phyloP scores from a whole-genome alignment of 2,113 vertebrate species.

The western clawed frog (Xenopus tropicalis) region DNA sequence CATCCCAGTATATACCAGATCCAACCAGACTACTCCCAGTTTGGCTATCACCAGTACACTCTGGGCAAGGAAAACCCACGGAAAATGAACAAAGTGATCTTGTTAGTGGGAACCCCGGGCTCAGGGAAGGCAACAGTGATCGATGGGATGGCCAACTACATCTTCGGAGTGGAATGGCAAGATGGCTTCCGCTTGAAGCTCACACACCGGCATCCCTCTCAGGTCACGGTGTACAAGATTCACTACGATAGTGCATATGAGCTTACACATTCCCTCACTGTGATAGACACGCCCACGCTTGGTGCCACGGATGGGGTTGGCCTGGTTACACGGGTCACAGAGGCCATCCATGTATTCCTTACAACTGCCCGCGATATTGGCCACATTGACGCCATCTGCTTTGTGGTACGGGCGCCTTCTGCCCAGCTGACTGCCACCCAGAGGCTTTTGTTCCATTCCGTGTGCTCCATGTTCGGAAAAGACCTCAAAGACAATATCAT shows the following conservation, averaged over 20 bases:
- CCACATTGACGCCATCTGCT: slow-evolving; percentile 49
- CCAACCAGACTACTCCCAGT: no score
- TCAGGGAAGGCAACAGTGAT: slow-evolving; percentile 49
- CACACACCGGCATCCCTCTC: slow-evolving; percentile 41
- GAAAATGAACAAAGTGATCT: slow-evolving; percentile 43
- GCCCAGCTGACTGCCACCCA: slow-evolving; percentile 27
- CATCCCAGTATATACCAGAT: background rate
- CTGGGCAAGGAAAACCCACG: slow-evolving; percentile 24
- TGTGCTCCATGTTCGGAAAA: slow-evolving; percentile 47
- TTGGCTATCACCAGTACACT: slow-evolving; percentile 42
- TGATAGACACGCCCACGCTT: slow-evolving; percentile 50
- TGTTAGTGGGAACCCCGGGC: slow-evolving; percentile 55
- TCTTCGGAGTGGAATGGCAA: slow-evolving; percentile 45
- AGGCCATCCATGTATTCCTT: slow-evolving; percentile 48
- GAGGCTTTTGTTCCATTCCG: slow-evolving; percentile 38
- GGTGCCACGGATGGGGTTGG: slow-evolving; percentile 44
- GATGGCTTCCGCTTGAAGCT: slow-evolving; percentile 29
- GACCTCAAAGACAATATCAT: slow-evolving; percentile 37
- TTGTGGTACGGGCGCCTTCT: slow-evolving; percentile 50
- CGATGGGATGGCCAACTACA: slow-evolving; percentile 43
- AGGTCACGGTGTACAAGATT: slow-evolving; percentile 50
- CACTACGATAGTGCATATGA: slow-evolving; percentile 46
- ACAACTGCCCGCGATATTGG: slow-evolving; percentile 17
- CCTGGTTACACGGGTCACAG: slow-evolving; percentile 44
- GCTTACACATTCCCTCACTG: slow-evolving; percentile 47